A percentile compares a stretch with the other conserved stretches of the same genome.
These are phyloP conservation scores for Metopia argyrocephala DNA, from an alignment of 2,888 invertebrate species.

Conservation along the genomic window DNA sequence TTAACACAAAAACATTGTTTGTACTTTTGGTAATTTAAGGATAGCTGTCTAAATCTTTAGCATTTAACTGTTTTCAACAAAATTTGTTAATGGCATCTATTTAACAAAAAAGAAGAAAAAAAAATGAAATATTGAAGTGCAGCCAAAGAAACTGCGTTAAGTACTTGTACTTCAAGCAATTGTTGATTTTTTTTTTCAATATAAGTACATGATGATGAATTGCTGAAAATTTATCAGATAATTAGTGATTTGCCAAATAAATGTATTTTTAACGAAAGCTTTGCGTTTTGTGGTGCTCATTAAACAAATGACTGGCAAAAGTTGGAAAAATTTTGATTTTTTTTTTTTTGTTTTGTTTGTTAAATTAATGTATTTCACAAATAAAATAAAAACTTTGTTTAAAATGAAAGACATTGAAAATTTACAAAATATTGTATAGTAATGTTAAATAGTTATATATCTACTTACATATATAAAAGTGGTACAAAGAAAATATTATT, in stretches of 20 bases:
- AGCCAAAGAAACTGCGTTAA: not conserved
- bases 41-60: no score
- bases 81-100: not conserved
- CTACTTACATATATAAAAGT: no score
- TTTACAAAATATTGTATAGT: not conserved
- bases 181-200: not conserved
- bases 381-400: not conserved
- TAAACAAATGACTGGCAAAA: slow-evolving; percentile 45
- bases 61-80: no score
- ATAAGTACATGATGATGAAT: slow-evolving; percentile 38
- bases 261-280: slow-evolving; percentile 9
- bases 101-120: not conserved
- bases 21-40: no score
- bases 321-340: slow-evolving; percentile 23
- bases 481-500: not conserved
- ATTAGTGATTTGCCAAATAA: slow-evolving; percentile 48
- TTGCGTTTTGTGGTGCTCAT: slow-evolving; percentile 25
- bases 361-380: not conserved
- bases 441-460: not conserved
- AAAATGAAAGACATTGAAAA: not conserved
- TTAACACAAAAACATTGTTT: no score
- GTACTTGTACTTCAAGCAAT: slow-evolving; percentile 15
- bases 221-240: slow-evolving; percentile 30
- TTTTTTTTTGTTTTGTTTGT: not conserved
- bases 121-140: not conserved